Evolutionary conservation across 2,113 vertebrate genomes (phyloP).

Genomic region (Scytalopus superciliaris): DNA sequence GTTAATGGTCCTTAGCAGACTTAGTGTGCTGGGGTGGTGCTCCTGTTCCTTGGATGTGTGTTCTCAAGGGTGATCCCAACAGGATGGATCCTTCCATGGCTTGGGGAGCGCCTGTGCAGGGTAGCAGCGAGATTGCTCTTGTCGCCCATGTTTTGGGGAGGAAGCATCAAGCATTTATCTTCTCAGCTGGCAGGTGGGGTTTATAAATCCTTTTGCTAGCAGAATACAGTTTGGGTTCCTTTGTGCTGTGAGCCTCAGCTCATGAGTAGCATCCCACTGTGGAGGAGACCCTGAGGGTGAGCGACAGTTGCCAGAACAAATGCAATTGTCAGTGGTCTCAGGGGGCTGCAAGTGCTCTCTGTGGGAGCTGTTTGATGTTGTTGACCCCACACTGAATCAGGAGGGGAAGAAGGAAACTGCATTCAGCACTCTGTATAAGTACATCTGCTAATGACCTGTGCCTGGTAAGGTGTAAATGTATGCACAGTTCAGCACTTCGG

Average conservation of each 20-base stretch:
- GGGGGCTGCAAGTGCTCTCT: not conserved
- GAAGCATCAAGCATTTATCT: not conserved
- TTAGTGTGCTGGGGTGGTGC: accelerated
- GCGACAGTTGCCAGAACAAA: not conserved
- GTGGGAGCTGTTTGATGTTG: not conserved
- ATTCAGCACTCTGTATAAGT: not conserved
- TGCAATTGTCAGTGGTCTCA: not conserved
- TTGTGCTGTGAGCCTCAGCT: not conserved
- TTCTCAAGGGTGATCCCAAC: accelerated
- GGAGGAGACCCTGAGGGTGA: not conserved
- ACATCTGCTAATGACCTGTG: not conserved
- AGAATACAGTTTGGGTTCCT: not conserved
- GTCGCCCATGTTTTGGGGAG: not conserved
- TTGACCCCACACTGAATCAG: not conserved
- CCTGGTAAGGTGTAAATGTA: not conserved
- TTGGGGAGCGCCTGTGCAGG: not conserved
- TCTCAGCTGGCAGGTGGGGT: not conserved
- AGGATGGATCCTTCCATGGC: not conserved
- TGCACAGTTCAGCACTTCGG: not conserved
- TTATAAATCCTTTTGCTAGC: not conserved
- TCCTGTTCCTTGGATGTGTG: accelerated
- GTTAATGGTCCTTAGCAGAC: not conserved
- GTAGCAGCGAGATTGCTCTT: accelerated
- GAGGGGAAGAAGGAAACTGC: not conserved
- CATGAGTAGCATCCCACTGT: accelerated